Evolutionary conservation across 1,140 invertebrate genomes (phyloP).

Genomic region (Oreohelix idahoensis): DNA sequence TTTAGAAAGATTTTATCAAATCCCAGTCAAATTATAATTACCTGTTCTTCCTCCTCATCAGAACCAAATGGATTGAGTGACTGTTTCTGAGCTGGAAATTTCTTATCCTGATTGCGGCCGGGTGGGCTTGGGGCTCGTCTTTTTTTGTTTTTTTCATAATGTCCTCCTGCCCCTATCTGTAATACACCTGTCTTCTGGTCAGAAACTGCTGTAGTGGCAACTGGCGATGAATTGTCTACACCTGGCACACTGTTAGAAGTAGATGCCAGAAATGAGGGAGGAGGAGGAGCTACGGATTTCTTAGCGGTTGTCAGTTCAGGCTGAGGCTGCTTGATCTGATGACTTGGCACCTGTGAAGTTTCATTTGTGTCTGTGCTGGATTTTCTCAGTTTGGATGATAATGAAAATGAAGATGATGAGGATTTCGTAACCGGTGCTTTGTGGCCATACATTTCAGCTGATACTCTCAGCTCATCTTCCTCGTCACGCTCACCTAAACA

Average conservation of each 20-base stretch:
- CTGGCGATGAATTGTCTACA: neutral
- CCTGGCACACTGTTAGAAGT: neutral
- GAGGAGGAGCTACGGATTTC: neutral
- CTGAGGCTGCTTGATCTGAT: neutral
- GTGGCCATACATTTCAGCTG: constrained; percentile 82
- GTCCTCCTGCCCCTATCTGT: neutral
- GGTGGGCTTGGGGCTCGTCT: constrained; percentile 44
- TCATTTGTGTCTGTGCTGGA: neutral
- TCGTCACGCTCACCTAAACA: constrained; percentile 80
- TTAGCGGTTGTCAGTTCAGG: neutral
- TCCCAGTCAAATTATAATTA: neutral
- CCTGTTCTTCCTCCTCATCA: constrained; percentile 80
- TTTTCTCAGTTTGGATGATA: neutral
- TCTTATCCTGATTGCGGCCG: neutral
- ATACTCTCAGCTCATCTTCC: constrained; percentile 80
- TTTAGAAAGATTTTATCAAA: neutral
- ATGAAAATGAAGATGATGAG: constrained; percentile 19
- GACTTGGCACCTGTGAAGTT: neutral
- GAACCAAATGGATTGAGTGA: constrained; percentile 88
- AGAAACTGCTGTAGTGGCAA: neutral
- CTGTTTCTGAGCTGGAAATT: constrained; percentile 79
- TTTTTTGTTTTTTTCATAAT: constrained; percentile 46
- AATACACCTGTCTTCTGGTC: neutral
- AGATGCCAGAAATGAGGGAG: neutral
- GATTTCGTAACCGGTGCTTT: constrained; percentile 59